Percentiles rank a stretch among this genome's conserved stretches.
phyloP scores from a whole-genome alignment of 1,140 invertebrate genomes.

The Drosophila insularis region DNA sequence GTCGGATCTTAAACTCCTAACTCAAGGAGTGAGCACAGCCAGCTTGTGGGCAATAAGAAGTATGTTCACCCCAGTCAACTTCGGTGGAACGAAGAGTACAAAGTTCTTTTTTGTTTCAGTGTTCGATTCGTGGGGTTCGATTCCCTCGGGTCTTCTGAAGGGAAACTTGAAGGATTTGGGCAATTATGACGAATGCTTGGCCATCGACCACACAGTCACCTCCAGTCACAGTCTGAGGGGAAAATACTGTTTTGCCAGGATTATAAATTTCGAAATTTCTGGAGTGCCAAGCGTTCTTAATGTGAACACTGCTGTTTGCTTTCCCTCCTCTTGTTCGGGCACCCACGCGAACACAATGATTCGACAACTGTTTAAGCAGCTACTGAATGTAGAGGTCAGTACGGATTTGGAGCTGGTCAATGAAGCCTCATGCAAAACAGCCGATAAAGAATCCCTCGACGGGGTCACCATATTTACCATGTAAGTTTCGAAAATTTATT shows the following conservation, averaged over 20 bases:
- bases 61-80: background rate
- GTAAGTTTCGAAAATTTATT: conserved; percentile 26
- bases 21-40: background rate
- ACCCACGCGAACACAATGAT: conserved; percentile 38
- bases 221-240: conserved; percentile 28
- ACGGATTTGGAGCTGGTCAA: conserved; percentile 17
- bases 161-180: conserved; percentile 52
- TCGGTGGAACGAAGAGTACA: background rate
- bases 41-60: conserved; percentile 32
- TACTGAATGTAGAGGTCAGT: conserved; percentile 25
- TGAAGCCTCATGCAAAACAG: conserved; percentile 24
- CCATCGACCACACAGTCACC: conserved; percentile 21
- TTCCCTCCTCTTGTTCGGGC: conserved; percentile 44
- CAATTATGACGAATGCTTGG: conserved; percentile 53
- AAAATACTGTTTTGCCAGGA: conserved; percentile 39
- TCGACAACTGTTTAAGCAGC: conserved; percentile 15
- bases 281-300: background rate
- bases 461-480: conserved; percentile 55
- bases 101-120: conserved; percentile 15
- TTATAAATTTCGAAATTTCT: background rate
- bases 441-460: conserved; percentile 26
- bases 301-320: conserved; percentile 37
- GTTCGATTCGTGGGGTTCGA: conserved; percentile 54
- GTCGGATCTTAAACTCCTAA: conserved; percentile 18
- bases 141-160: conserved; percentile 45